Evolutionary conservation across 1,140 invertebrate species (phyloP).

Genomic region (Microplitis mediator): DNA sequence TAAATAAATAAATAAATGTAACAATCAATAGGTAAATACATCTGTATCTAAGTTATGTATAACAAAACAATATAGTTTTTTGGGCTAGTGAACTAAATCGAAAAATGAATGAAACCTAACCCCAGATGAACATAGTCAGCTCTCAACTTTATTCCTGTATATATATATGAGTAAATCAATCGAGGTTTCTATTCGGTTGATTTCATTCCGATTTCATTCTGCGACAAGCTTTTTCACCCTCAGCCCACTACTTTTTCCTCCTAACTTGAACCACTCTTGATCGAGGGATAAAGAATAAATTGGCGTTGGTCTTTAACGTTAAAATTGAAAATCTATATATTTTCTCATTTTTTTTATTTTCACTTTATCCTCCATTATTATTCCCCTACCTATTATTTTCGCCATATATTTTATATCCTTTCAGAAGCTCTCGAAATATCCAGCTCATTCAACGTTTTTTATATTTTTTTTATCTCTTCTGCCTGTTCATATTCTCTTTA

Average conservation of each 20-base stretch:
- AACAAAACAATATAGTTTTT: constrained; percentile 2
- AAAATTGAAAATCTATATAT: constrained; percentile 12
- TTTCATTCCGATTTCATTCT: constrained; percentile 25
- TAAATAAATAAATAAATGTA: background rate
- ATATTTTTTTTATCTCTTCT: background rate
- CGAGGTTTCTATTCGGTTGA: constrained; percentile 12
- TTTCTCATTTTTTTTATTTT: background rate
- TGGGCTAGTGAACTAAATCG: constrained; percentile 9
- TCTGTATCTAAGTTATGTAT: background rate
- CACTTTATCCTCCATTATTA: background rate
- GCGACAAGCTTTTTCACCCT: constrained; percentile 10
- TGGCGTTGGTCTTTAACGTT: constrained; percentile 16
- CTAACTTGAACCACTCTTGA: constrained; percentile 1
- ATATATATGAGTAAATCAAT: constrained; percentile 20
- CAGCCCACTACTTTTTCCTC: background rate
- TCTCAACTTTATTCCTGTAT: background rate
- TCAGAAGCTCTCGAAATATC: background rate
- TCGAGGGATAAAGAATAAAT: constrained; percentile 21
- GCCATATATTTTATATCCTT: background rate
- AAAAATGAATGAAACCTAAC: constrained; percentile 21
- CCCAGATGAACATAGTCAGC: background rate
- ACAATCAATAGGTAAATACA: background rate
- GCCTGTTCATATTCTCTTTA: too few species aligned
- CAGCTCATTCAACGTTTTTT: background rate
- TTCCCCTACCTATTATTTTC: background rate